Evolutionary conservation across 2,888 invertebrate genomes (phyloP), one percentile per base, ranked within the genome.

Genomic region (Plemyria rubiginata): DNA sequence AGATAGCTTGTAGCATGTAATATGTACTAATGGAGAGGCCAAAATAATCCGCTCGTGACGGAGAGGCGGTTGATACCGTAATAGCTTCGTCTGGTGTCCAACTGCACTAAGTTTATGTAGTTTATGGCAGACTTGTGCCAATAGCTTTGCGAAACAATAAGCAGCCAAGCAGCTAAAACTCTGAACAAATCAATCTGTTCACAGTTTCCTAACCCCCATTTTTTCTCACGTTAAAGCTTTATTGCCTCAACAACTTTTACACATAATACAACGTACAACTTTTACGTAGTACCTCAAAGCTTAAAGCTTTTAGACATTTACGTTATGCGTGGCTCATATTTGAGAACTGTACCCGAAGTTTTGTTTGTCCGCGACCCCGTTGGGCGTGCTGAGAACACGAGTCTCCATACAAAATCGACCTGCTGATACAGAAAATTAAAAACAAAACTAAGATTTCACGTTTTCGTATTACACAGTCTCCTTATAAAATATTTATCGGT

Each of bases 21-120:
- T 29, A 32, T 49, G 22, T 43, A 48, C 55, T 58, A 59, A 65
- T 56, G 45, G 55, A 43, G 57, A 41, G 54, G 22, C 55, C 61
- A 66, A 70, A 72, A 71, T 74, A 72, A 71, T 76, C 70, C 62
- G 65, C 67, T 66, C 52, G 68, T 77, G 75, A 74, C 74, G 73
- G 74, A 32, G 32, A 58, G 54, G 61, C 60, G 53, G 51, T 59
- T 29, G 40, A 40, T 68, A 70, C 70, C 65, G 68, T 70, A 61
- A 64, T 49, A 49, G 49, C 54, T 52, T 60, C 64, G 67, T 38
- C 54, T 43, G 12, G 38, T 66, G 66, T 60, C 56, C 52, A 29
- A 49, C 49, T 49, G 50, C 46, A 51, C 51, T 32, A 45, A 5
- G 48, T 60, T 60, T 62, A 32, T 32, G 67, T 60, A 45, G 60